Evolutionary conservation across 2,113 vertebrate species (phyloP).

Genomic region (Bambusicola thoracicus): DNA sequence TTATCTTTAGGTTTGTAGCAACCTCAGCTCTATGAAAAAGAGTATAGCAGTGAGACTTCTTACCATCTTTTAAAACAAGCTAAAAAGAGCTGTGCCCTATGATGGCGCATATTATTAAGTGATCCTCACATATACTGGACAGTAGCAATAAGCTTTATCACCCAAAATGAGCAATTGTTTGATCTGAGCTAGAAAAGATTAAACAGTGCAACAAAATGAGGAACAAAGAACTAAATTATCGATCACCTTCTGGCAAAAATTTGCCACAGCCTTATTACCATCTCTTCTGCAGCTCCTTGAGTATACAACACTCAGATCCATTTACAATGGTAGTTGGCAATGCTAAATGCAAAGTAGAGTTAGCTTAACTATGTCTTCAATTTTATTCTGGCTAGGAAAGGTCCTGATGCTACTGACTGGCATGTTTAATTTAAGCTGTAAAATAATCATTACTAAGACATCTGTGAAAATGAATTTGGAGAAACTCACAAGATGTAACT

Average conservation of each 20-base stretch:
- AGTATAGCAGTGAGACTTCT: background rate
- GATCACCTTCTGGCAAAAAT: background rate
- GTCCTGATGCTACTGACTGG: background rate
- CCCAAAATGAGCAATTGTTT: constrained; percentile 11
- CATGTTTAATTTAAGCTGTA: constrained; percentile 60
- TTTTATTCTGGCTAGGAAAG: constrained; percentile 37
- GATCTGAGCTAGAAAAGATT: constrained; percentile 12
- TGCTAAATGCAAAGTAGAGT: background rate
- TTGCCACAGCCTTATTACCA: background rate
- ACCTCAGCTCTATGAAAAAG: constrained; percentile 56
- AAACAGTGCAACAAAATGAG: background rate
- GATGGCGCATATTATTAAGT: constrained; percentile 21
- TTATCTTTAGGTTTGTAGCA: constrained; percentile 80
- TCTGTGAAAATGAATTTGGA: constrained; percentile 54
- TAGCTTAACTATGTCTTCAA: constrained; percentile 30
- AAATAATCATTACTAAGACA: constrained; percentile 52
- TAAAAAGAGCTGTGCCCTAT: background rate
- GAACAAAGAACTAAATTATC: background rate
- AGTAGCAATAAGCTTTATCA: constrained; percentile 40
- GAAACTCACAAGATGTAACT: background rate
- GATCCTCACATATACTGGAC: background rate
- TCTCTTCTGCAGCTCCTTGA: background rate
- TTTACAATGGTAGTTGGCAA: background rate
- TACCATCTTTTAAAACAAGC: constrained; percentile 29
- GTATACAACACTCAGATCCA: background rate